A percentile compares a stretch with the other conserved stretches of the same genome.
phyloP scores from a whole-genome alignment of 2,113 vertebrate species.

The Greenwoodochromis staneri region DNA sequence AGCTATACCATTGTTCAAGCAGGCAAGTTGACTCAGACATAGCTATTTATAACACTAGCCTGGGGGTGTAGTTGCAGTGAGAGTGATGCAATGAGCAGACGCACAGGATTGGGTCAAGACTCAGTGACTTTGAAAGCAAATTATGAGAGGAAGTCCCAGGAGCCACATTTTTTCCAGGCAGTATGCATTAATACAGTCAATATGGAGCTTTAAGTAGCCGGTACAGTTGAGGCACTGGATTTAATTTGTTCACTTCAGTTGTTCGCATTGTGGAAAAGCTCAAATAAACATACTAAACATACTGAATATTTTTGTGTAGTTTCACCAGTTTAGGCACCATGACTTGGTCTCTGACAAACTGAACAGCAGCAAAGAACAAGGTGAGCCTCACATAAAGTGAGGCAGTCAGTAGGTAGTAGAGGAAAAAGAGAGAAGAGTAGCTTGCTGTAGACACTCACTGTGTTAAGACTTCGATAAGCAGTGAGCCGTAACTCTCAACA shows the following conservation, averaged over 20 bases:
- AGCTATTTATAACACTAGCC: conserved; percentile 27
- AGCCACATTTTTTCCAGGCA: not conserved
- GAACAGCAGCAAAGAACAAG: not conserved
- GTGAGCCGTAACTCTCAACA: not conserved
- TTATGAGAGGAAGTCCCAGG: conserved; percentile 14
- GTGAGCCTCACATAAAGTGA: not conserved
- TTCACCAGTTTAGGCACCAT: not conserved
- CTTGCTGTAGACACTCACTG: not conserved
- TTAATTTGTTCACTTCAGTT: not conserved
- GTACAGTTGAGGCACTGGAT: not conserved
- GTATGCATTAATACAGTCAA: not conserved
- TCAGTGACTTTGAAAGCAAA: conserved; percentile 31
- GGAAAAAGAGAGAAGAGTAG: not conserved
- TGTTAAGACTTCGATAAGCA: not conserved
- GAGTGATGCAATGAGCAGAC: conserved; percentile 14
- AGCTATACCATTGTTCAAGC: not conserved
- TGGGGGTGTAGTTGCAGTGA: conserved; percentile 13
- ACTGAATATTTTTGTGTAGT: not conserved
- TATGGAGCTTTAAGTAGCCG: not conserved
- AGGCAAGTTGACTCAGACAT: conserved; percentile 7
- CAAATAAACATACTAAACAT: not conserved
- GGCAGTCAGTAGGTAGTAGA: not conserved
- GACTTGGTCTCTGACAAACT: not conserved
- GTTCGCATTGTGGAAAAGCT: not conserved
- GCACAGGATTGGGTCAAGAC: conserved; percentile 32